These are phyloP conservation scores for Lepidochrysops patricia DNA, from an alignment of 2,888 invertebrate species.

Conservation along the genomic window DNA sequence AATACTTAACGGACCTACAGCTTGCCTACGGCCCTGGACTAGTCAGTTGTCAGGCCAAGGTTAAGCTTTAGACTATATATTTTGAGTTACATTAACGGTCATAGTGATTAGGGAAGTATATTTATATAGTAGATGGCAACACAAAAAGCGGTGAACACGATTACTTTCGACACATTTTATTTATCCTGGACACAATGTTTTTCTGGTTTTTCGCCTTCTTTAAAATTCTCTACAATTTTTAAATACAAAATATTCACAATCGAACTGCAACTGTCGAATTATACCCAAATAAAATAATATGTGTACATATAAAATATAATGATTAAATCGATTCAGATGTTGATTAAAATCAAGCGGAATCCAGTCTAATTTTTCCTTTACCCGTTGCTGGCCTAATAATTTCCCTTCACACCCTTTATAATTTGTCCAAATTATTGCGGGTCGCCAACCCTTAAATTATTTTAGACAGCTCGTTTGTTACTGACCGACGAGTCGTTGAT, in stretches of 20 bases:
- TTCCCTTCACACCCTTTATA: slow-evolving; percentile 34
- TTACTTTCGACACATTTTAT: too few relatives aligned
- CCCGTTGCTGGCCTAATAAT: slow-evolving; percentile 26
- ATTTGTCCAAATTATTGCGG: slow-evolving; percentile 43
- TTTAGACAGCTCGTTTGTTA: slow-evolving; percentile 14
- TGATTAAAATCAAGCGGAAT: slow-evolving; percentile 30
- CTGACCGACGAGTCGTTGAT: slow-evolving; percentile 12
- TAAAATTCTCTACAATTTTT: too few relatives aligned
- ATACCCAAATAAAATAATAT: too few relatives aligned
- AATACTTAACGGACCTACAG: neutral
- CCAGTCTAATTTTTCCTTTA: slow-evolving; percentile 28
- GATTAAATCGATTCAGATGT: slow-evolving; percentile 29
- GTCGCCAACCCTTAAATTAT: slow-evolving; percentile 25
- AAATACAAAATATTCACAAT: too few relatives aligned
- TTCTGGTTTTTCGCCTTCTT: too few relatives aligned
- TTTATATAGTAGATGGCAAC: too few relatives aligned
- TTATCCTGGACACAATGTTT: too few relatives aligned
- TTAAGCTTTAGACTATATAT: too few relatives aligned
- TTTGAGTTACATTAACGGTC: too few relatives aligned
- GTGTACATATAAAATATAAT: neutral
- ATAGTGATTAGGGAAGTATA: too few relatives aligned
- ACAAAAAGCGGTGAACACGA: too few relatives aligned
- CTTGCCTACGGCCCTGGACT: neutral
- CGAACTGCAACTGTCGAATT: too few relatives aligned
- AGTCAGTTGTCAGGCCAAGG: neutral